Evolutionary conservation across 2,888 invertebrate genomes (phyloP), one percentile per base, ranked within the genome.

Genomic region (Prosapia bicincta): DNA sequence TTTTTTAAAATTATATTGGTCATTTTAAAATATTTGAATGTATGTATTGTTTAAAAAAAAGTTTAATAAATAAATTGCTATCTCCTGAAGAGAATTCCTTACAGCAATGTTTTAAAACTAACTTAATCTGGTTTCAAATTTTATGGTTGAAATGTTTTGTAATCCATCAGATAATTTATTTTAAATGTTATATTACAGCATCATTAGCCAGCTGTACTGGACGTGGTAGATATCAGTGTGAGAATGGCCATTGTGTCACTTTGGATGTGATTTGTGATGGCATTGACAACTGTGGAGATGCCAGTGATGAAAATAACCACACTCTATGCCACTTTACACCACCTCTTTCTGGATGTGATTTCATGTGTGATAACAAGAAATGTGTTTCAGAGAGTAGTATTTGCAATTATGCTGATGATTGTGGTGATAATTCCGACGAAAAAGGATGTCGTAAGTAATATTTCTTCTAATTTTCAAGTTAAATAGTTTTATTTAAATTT

Each of bases 281-380:
- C 30, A 89, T 93, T 23, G 95, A 97, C 85, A 96, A 98, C 85
- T 98, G 98, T 85, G 95, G 95, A 43, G 97, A 98, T 85, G 96
- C 96, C 9, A 94, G 94, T 0, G 98, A 98, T 85, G 98, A 98
- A 85, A 97, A 97, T 85, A 96, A 97, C 85, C 93, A 96, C 90
- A 96, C 96, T 0, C 86, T 96, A 74, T 97, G 96, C 83, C 78
- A 79, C 69, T 69, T 77, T 20, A 74, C 72, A 38, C 90, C 92
- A 0, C 87, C 89, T n/a, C 90, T 91, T 78, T 89, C 90, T 71
- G 95, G 95, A 84, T 93, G 94, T 82, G 95, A 97, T 85, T 97
- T 93, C 85, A 92, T 93, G 83, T 98, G 98, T 85, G 93, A 94
- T 74, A 96, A 96, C 85, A 90, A 92, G 77, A 92, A 90, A 81